Percentiles rank a stretch among this genome's conserved stretches.
Evolutionary conservation across 2,113 vertebrate species (phyloP).

Genomic region (Empidonax traillii): DNA sequence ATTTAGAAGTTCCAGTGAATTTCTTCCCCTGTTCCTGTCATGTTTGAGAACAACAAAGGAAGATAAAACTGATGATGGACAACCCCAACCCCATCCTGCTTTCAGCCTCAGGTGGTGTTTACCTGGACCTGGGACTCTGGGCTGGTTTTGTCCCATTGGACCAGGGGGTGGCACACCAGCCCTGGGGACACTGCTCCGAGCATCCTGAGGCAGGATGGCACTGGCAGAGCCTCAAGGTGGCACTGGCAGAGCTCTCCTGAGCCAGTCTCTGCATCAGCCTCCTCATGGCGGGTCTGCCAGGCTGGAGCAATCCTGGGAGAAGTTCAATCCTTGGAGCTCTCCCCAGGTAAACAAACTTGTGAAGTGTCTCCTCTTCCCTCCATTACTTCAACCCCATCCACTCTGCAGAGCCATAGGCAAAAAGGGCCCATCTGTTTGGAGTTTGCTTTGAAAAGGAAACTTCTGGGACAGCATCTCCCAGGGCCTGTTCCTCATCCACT

Average conservation of each 20-base stretch:
- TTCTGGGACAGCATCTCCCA: conserved; percentile 29
- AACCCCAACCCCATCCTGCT: not conserved
- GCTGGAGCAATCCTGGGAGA: not conserved
- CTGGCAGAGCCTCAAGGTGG: not conserved
- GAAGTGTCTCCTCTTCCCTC: not conserved
- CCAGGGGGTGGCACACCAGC: rapidly evolving
- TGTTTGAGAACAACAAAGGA: not conserved
- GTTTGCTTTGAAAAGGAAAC: conserved; percentile 63
- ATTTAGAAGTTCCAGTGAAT: not conserved
- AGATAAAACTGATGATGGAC: not conserved
- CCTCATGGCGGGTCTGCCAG: not conserved
- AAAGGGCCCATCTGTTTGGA: conserved; percentile 66
- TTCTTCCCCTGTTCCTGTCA: not conserved
- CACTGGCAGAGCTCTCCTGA: not conserved
- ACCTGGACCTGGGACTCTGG: not conserved
- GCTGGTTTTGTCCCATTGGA: not conserved
- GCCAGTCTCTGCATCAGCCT: not conserved
- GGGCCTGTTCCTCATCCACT: conserved; percentile 31
- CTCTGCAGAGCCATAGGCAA: not conserved
- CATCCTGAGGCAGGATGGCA: not conserved
- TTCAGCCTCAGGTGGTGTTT: not conserved
- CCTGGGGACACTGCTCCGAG: not conserved
- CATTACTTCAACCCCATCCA: not conserved
- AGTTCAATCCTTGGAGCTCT: not conserved
- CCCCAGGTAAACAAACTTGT: not conserved